These are phyloP conservation scores for Pycnonotus jocosus DNA, from an alignment of 2,113 vertebrate species.

Conservation along the genomic window DNA sequence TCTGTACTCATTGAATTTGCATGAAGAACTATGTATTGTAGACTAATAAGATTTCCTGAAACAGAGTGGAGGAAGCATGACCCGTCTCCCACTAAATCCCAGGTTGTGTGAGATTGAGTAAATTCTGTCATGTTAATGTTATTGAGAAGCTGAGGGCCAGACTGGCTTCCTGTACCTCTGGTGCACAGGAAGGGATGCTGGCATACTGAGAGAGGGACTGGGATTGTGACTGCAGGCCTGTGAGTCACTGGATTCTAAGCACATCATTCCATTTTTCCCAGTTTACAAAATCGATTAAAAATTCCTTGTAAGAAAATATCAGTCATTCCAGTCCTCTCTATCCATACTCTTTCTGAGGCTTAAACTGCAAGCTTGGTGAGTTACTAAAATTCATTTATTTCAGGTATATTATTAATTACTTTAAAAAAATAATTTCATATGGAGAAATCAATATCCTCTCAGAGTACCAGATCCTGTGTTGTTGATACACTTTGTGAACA, in stretches of 20 bases:
- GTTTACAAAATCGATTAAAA: neutral
- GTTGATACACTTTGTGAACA: neutral
- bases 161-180: neutral
- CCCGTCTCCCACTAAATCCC: slow-evolving; percentile 35
- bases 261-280: neutral
- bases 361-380: neutral
- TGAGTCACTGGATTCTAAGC: neutral
- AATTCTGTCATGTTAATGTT: neutral
- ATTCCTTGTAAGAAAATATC: neutral
- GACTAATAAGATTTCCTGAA: slow-evolving; percentile 57
- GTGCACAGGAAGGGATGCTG: neutral
- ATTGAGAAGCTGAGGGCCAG: neutral
- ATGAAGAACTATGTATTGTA: slow-evolving; percentile 57
- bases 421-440: neutral
- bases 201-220: neutral
- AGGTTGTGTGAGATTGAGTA: neutral
- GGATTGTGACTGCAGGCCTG: neutral
- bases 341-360: neutral
- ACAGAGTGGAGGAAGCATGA: slow-evolving; percentile 31
- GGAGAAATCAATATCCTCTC: neutral
- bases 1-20: slow-evolving; percentile 70
- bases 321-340: neutral
- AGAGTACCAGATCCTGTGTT: neutral
- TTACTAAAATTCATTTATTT: neutral
- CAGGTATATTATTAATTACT: neutral